These are phyloP conservation scores for Erebia palarica DNA, from an alignment of 2,888 invertebrate species.

Conservation along the genomic window DNA sequence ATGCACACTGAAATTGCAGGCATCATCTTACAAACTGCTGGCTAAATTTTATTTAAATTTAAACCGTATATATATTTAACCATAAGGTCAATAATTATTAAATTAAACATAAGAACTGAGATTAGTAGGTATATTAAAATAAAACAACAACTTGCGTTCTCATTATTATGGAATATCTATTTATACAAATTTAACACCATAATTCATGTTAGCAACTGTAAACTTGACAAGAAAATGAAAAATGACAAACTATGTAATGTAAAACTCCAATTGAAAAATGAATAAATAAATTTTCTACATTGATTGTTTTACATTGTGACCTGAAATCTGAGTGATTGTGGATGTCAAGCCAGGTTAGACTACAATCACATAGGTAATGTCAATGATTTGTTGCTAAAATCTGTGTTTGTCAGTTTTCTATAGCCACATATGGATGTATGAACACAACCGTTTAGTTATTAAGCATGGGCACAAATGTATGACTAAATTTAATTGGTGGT, in stretches of 20 bases:
- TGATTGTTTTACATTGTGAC: slow-evolving; percentile 29
- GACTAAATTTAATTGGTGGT: too few relatives aligned
- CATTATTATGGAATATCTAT: slow-evolving; percentile 41
- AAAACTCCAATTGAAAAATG: slow-evolving; percentile 49
- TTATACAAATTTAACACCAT: slow-evolving; percentile 33
- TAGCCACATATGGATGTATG: background rate
- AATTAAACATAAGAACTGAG: too few relatives aligned
- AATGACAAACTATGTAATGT: slow-evolving; percentile 33
- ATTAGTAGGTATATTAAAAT: slow-evolving; percentile 15
- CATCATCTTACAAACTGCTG: too few relatives aligned
- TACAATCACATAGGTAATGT: too few relatives aligned
- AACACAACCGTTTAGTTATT: too few relatives aligned
- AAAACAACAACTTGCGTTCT: slow-evolving; percentile 43
- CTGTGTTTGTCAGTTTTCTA: background rate
- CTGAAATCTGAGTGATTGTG: background rate
- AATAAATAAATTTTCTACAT: slow-evolving; percentile 54
- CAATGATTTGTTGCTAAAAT: background rate
- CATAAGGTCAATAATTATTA: too few relatives aligned
- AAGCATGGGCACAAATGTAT: too few relatives aligned
- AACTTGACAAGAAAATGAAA: slow-evolving; percentile 32
- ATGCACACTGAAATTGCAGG: too few relatives aligned
- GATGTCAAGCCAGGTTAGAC: background rate
- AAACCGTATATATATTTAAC: too few relatives aligned
- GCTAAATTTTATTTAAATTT: too few relatives aligned
- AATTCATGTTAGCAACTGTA: slow-evolving; percentile 39